These are phyloP conservation scores for Eueides isabella DNA, from an alignment of 1,140 invertebrate genomes.

Conservation along the genomic window DNA sequence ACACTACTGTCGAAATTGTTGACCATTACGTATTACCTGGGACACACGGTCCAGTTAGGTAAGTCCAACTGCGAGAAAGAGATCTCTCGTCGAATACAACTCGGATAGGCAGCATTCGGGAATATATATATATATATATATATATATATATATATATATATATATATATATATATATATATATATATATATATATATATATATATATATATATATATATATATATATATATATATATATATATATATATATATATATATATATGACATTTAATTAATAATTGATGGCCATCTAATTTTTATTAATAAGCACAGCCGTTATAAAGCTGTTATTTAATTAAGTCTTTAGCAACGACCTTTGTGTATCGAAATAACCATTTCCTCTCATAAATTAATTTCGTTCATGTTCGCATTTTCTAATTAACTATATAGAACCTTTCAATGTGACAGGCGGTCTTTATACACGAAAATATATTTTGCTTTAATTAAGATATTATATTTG, in stretches of 20 bases:
- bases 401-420: slow-evolving; percentile 26
- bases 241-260: background rate
- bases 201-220: no score
- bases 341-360: slow-evolving; percentile 7
- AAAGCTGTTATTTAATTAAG: slow-evolving; percentile 40
- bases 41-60: no score
- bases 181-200: no score
- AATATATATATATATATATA: no score
- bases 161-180: no score
- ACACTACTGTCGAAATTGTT: no score
- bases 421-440: slow-evolving; percentile 23
- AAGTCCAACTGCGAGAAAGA: no score
- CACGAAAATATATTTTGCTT: slow-evolving; percentile 17
- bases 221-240: no score
- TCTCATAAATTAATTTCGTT: slow-evolving; percentile 29
- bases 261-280: background rate
- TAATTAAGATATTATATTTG: slow-evolving; percentile 18
- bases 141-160: no score
- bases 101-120: no score
- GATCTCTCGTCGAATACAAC: no score
- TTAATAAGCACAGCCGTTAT: slow-evolving; percentile 19
- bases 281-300: background rate
- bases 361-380: slow-evolving; percentile 23
- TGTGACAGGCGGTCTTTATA: slow-evolving; percentile 15
- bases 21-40: no score